phyloP scores from a whole-genome alignment of 2,113 vertebrate genomes.

The Cinclus cinclus region DNA sequence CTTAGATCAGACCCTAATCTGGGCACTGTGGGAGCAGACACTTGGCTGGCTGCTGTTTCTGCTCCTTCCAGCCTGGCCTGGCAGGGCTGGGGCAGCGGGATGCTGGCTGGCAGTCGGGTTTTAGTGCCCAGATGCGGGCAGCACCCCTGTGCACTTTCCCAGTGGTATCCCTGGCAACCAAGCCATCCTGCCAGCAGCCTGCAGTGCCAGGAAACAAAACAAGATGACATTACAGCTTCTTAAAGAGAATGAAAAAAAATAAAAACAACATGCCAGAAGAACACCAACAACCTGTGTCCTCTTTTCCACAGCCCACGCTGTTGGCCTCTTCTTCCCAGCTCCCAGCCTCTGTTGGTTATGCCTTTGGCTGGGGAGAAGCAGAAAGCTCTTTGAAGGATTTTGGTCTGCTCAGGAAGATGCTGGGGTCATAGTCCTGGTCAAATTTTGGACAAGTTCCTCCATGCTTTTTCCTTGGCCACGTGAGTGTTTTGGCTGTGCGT shows the following conservation, averaged over 20 bases:
- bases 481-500: accelerated
- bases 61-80: accelerated
- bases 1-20: not conserved
- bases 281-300: not conserved
- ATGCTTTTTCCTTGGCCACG: not conserved
- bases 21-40: not conserved
- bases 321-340: not conserved
- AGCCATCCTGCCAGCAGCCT: constrained; percentile 37
- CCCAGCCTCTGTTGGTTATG: not conserved
- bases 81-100: not conserved
- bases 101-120: not conserved
- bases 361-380: not conserved
- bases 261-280: not conserved
- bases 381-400: not conserved
- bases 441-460: not conserved
- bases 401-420: not conserved
- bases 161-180: constrained; percentile 74
- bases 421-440: not conserved
- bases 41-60: not conserved
- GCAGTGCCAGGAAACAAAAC: constrained; percentile 37
- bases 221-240: not conserved
- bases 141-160: constrained; percentile 19
- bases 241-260: not conserved
- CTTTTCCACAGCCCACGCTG: too few species aligned
- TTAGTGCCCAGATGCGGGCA: not conserved